Percentiles rank a stretch among this genome's conserved stretches.
Evolutionary conservation across 2,888 invertebrate genomes (phyloP).

Genomic region (Axea sp.): DNA sequence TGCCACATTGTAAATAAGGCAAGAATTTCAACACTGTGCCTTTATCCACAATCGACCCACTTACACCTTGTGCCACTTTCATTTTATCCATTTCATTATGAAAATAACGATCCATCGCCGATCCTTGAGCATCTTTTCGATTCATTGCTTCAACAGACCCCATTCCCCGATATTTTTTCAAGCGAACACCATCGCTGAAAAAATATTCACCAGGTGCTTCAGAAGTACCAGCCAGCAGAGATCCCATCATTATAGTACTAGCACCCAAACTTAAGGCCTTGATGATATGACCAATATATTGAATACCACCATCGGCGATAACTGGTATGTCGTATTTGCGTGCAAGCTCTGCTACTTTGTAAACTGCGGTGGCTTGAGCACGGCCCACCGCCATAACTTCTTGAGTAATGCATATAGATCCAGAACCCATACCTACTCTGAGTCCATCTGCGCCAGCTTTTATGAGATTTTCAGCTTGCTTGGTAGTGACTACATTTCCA

Average conservation of each 20-base stretch:
- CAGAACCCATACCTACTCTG: constrained; percentile 99
- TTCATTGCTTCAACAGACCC: constrained; percentile 99
- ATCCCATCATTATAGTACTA: constrained; percentile 99
- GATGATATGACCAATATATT: constrained; percentile 96
- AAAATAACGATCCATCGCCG: constrained; percentile 91
- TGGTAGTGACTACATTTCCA: constrained; percentile 98
- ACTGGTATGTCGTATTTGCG: constrained; percentile 94
- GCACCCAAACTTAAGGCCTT: constrained; percentile 96
- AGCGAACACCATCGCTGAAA: constrained; percentile 97
- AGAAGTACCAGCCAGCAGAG: constrained; percentile 97
- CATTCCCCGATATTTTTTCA: constrained; percentile 99
- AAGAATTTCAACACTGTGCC: constrained; percentile 97
- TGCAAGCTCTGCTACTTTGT: constrained; percentile 96
- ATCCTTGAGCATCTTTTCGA: constrained; percentile 82
- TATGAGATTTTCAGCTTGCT: constrained; percentile 97
- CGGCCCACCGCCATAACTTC: constrained; percentile 99
- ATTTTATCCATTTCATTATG: constrained; percentile 96
- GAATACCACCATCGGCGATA: constrained; percentile 99
- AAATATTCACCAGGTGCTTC: constrained; percentile 99
- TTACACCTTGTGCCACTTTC: constrained; percentile 99
- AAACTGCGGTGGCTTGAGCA: constrained; percentile 98
- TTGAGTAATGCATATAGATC: constrained; percentile 99
- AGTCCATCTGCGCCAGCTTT: constrained; percentile 98
- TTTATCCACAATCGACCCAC: constrained; percentile 98
- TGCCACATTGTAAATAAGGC: constrained; percentile 96